A percentile compares a stretch with the other conserved stretches of the same genome.
These are phyloP conservation scores for Brevimyrus niger DNA, from an alignment of 2,113 vertebrate genomes.

Conservation along the genomic window DNA sequence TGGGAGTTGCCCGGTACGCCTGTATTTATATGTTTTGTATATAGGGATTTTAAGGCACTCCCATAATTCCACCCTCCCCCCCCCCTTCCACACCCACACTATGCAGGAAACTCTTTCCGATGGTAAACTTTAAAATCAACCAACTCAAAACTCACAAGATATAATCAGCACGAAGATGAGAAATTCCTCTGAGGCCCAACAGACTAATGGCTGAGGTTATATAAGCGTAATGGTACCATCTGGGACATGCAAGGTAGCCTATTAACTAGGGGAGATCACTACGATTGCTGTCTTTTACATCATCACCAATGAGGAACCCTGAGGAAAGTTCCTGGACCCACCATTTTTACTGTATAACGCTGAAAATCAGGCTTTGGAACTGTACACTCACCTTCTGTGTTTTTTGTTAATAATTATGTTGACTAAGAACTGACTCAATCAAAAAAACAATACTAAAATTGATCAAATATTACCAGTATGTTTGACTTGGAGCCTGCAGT, in stretches of 20 bases:
- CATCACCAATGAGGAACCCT: neutral
- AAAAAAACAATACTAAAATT: neutral
- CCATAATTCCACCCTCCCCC: neutral
- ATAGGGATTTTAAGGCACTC: neutral
- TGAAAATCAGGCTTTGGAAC: neutral
- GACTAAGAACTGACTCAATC: neutral
- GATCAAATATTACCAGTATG: neutral
- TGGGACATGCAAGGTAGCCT: neutral
- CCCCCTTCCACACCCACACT: neutral
- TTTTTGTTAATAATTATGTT: neutral
- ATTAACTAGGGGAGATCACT: neutral
- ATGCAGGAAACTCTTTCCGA: neutral
- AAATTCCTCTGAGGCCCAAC: neutral
- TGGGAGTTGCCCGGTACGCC: neutral
- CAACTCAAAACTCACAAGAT: neutral
- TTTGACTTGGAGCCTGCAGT: neutral
- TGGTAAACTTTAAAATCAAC: neutral
- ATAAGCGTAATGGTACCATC: neutral
- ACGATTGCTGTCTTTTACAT: neutral
- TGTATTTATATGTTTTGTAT: neutral
- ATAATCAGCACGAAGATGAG: neutral
- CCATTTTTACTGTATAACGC: neutral
- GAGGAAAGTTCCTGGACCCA: neutral
- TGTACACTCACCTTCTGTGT: neutral
- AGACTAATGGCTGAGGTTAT: neutral